Percentiles rank a stretch among this genome's conserved stretches.
These are phyloP conservation scores for Poeciliopsis gracilis DNA, from an alignment of 2,797 vertebrate genomes.

Conservation along the genomic window DNA sequence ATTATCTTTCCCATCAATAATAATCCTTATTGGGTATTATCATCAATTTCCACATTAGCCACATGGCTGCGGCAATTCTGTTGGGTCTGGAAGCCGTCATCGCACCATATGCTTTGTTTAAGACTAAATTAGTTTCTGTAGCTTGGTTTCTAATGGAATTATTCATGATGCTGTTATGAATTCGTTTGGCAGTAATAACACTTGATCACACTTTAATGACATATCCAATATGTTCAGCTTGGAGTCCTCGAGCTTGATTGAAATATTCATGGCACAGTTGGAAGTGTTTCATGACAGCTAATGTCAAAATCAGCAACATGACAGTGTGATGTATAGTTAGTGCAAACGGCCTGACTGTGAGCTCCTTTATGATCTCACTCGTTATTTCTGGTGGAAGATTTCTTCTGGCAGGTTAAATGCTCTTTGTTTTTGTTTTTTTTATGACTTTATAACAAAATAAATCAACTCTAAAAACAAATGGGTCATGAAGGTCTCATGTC, in stretches of 20 bases:
- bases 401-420: neutral
- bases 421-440: neutral
- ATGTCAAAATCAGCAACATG: neutral
- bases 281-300: neutral
- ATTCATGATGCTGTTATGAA: conserved; percentile 5
- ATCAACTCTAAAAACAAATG: neutral
- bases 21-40: neutral
- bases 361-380: neutral
- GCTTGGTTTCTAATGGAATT: neutral
- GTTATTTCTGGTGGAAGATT: neutral
- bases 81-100: neutral
- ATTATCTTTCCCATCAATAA: neutral
- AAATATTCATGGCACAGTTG: conserved; percentile 2
- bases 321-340: neutral
- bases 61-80: neutral
- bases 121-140: neutral
- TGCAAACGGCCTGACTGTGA: neutral
- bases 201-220: conserved; percentile 11
- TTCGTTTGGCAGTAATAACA: conserved; percentile 1
- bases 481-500: neutral
- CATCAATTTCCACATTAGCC: neutral
- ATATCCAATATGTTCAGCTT: neutral
- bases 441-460: neutral
- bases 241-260: neutral
- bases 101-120: neutral